Evolutionary conservation across 2,888 invertebrate genomes (phyloP), one percentile per base, ranked within the genome.

Genomic region (Ametastegia equiseti): DNA sequence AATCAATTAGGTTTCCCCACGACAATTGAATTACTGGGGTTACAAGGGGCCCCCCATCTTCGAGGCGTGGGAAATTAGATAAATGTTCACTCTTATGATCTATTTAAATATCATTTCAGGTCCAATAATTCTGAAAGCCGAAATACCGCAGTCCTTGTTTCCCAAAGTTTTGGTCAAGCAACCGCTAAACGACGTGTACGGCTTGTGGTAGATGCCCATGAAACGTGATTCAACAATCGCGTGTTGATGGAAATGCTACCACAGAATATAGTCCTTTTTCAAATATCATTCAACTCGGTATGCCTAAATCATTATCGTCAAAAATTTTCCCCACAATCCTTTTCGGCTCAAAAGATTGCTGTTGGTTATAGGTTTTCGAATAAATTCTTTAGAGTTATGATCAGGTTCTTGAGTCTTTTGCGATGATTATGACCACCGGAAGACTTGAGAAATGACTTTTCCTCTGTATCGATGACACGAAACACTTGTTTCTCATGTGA

Each of bases 31-130:
- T 71, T 71, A 71, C 30, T 7, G 27, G 30, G 47, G 71, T 27
- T 30, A 45, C 23, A 30, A 47, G 27, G 71, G 15, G 2, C 15
- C 54, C 75, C 23, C 54, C 50, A 19, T 50, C 75, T 75, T 54
- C 19, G 33, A 36, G 19, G 75, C 36, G n/a, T 9, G 75, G 36
- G 54, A 75, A 75, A 75, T 75, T 75, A 45, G 54, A 75, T 75
- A 75, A 75, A 75, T 54, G 75, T 50, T 75, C 75, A 19, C 75
- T 36, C 75, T 75, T 30, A 36, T 50, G 50, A 54, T 54, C 50
- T 36, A 36, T 54, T 75, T 54, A 54, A 75, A 75, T 36, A 75
- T 75, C 50, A n/a, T 54, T 75, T 75, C 6, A 19, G 54, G 13
- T 30, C n/a, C n/a, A n/a, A 30, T 71, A 45, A 42, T 71, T 71